Evolutionary conservation across 2,113 vertebrate species (phyloP), one percentile per base, ranked within the genome.

Genomic region (Syngnathus scovelli): DNA sequence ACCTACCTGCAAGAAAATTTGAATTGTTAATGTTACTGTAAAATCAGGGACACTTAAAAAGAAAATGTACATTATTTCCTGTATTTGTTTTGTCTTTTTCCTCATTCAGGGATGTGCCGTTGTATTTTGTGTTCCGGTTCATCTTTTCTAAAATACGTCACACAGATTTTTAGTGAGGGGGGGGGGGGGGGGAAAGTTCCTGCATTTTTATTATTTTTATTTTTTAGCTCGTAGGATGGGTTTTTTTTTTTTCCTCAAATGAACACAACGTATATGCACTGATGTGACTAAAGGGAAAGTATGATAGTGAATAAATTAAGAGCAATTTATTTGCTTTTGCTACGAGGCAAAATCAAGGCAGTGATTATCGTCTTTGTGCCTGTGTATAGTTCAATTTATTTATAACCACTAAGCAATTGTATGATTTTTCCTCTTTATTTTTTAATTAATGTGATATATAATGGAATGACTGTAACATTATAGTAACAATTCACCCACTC

Each of bases 41-140:
- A 93, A 93, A 94, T 98, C 96, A 99, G 96, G 96, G 95, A 98
- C 94, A 92, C 93, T 93, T 80, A 94, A 87, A 93, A 90, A 92
- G 88, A 90, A 90, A 88, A 84, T 92, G 89, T 92, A 87, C 87
- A 91, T 90, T 89, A 91, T 93, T 83, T 85, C 86, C 90, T 92
- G 92, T 92, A 86, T 92, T 90, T 87, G 72, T 82, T 83, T 86
- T 76, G 66, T 89, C 80, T 89, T 89, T 90, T 89, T 92, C 85
- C 85, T 88, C 88, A 74, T 87, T 90, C 86, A 92, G 85, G 86
- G 83, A 88, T 78, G 78, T 74, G 71, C 76, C 79, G 83, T 69
- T 80, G 77, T 65, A 81, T 89, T 91, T 90, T 84, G 78, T 94
- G 92, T 93, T 90, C 86, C 91, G 81, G 77, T 72, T 79, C 67